These are phyloP conservation scores for Atta colombica DNA, from an alignment of 1,140 invertebrate species.

Conservation along the genomic window DNA sequence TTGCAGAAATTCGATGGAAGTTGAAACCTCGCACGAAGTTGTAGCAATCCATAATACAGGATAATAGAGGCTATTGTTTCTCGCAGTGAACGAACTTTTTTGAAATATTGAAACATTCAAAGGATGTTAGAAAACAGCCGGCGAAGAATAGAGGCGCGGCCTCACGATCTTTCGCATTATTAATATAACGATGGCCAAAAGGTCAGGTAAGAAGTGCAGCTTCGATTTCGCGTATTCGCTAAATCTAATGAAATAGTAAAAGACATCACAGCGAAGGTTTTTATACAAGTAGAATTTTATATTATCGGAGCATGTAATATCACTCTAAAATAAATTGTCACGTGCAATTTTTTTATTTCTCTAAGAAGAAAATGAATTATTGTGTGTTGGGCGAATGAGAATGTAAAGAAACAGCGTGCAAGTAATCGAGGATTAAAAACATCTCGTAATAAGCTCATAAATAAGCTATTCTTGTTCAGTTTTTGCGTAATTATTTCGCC, in stretches of 20 bases:
- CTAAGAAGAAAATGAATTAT: neutral
- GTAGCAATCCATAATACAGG: constrained; percentile 66
- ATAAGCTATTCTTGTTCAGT: neutral
- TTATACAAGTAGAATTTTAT: neutral
- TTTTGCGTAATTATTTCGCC: constrained; percentile 3
- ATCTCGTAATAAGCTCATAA: constrained; percentile 22
- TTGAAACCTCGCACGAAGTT: constrained; percentile 31
- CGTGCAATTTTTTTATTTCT: neutral
- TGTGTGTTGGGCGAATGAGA: neutral
- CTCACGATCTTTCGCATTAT: constrained; percentile 64
- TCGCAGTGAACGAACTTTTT: constrained; percentile 55
- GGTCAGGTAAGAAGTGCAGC: constrained; percentile 1
- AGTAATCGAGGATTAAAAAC: neutral
- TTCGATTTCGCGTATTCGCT: constrained; percentile 37
- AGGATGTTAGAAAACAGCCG: constrained; percentile 53
- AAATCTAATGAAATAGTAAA: constrained; percentile 62
- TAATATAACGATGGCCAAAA: constrained; percentile 65
- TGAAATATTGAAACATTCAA: constrained; percentile 64
- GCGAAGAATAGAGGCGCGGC: constrained; percentile 26
- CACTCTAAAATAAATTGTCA: neutral
- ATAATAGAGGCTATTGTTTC: constrained; percentile 69
- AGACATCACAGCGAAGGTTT: neutral
- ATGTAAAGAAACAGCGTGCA: neutral
- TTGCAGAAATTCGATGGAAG: constrained; percentile 25
- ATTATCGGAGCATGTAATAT: neutral